These are phyloP conservation scores for Istiophorus platypterus DNA, from an alignment of 2,113 vertebrate species.

Conservation along the genomic window DNA sequence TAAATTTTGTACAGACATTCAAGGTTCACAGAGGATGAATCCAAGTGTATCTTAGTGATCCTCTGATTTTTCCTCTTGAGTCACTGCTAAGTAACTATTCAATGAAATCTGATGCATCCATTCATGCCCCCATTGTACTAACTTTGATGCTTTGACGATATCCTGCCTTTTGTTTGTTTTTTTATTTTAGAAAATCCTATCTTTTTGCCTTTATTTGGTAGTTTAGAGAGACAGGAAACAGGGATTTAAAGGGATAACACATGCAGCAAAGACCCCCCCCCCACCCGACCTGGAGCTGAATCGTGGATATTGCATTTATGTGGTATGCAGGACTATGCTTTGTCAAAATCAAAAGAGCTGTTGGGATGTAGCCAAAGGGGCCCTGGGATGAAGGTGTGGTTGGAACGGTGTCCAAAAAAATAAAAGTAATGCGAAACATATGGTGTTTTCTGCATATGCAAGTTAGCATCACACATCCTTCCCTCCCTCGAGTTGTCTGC, in stretches of 20 bases:
- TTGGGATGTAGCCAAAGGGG: slow-evolving; percentile 23
- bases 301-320: not conserved
- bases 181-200: too few relatives aligned
- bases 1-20: not conserved
- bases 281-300: not conserved
- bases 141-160: too few relatives aligned
- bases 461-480: slow-evolving; percentile 41
- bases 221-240: not conserved
- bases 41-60: not conserved
- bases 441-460: slow-evolving; percentile 59
- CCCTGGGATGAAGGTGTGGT: slow-evolving; percentile 42
- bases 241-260: not conserved
- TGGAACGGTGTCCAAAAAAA: slow-evolving; percentile 45
- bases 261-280: not conserved
- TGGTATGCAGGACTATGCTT: not conserved
- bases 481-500: slow-evolving; percentile 4
- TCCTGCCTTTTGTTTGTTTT: not conserved
- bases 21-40: not conserved
- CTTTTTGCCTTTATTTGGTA: not conserved
- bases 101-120: too few relatives aligned
- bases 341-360: not conserved
- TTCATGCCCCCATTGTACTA: too few relatives aligned
- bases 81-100: not conserved
- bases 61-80: not conserved
- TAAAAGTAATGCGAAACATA: slow-evolving; percentile 53